phyloP scores from a whole-genome alignment of 2,797 vertebrate genomes.

The Acridotheres tristis region DNA sequence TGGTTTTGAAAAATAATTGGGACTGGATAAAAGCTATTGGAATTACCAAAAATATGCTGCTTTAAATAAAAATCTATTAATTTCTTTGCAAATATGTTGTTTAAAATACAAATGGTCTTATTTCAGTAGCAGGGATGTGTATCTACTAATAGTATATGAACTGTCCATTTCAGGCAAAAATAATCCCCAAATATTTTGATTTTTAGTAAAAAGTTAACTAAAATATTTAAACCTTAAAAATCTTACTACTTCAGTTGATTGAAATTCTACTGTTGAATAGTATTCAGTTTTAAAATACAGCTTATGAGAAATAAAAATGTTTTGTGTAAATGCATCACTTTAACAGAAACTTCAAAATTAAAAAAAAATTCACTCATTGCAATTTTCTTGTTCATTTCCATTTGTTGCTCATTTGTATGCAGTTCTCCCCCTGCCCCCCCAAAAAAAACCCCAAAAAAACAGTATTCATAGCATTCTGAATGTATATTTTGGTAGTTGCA shows the following conservation, averaged over 20 bases:
- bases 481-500: not conserved
- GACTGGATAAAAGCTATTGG: constrained; percentile 11
- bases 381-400: not conserved
- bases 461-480: not conserved
- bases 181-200: not conserved
- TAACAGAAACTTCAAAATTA: not conserved
- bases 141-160: not conserved
- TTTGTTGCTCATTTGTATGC: not conserved
- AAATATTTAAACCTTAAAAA: not conserved
- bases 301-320: not conserved
- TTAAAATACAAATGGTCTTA: not conserved
- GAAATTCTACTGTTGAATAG: not conserved
- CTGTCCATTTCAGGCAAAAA: not conserved
- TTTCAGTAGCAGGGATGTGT: not conserved
- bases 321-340: not conserved
- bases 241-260: not conserved
- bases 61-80: constrained; percentile 14
- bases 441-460: not conserved
- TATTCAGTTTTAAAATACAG: not conserved
- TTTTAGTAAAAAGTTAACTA: not conserved
- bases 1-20: constrained; percentile 58
- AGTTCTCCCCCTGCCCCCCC: not conserved
- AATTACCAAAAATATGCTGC: constrained; percentile 45
- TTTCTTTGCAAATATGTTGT: constrained; percentile 26
- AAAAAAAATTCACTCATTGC: not conserved